A percentile compares a stretch with the other conserved stretches of the same genome.
phyloP scores from a whole-genome alignment of 1,140 invertebrate genomes.

The Leguminivora glycinivorella region DNA sequence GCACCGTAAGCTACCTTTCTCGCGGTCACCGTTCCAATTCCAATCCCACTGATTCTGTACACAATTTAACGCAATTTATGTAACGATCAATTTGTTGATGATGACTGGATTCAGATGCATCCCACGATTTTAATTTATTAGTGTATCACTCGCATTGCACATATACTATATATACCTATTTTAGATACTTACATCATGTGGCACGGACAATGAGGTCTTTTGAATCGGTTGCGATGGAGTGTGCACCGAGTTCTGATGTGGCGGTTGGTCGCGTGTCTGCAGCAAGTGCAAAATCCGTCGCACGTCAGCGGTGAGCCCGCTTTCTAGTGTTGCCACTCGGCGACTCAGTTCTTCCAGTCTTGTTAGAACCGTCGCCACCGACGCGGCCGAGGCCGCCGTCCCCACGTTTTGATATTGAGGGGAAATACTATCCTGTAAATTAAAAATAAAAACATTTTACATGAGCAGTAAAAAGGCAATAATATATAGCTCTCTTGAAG shows the following conservation, averaged over 20 bases:
- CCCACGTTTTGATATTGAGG: conserved; percentile 75
- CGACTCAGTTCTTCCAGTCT: conserved; percentile 84
- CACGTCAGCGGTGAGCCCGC: conserved; percentile 83
- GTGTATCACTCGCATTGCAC: conserved; percentile 25
- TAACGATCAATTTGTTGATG: background rate
- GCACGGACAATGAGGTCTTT: conserved; percentile 72
- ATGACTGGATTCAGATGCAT: too few species aligned
- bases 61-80: background rate
- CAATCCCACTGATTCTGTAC: conserved; percentile 63
- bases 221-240: conserved; percentile 60
- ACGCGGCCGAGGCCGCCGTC: conserved; percentile 52
- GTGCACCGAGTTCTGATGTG: conserved; percentile 66
- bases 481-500: background rate
- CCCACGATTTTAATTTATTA: background rate
- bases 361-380: conserved; percentile 64
- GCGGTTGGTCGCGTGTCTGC: conserved; percentile 78
- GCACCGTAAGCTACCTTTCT: conserved; percentile 43
- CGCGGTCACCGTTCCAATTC: conserved; percentile 64
- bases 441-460: background rate
- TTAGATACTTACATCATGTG: conserved; percentile 57
- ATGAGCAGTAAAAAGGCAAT: background rate
- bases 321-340: conserved; percentile 82
- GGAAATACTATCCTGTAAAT: conserved; percentile 59
- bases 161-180: too few species aligned
- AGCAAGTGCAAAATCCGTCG: conserved; percentile 83